Evolutionary conservation across 2,888 invertebrate genomes (phyloP), one percentile per base, ranked within the genome.

Genomic region (Diarsia dahlii): DNA sequence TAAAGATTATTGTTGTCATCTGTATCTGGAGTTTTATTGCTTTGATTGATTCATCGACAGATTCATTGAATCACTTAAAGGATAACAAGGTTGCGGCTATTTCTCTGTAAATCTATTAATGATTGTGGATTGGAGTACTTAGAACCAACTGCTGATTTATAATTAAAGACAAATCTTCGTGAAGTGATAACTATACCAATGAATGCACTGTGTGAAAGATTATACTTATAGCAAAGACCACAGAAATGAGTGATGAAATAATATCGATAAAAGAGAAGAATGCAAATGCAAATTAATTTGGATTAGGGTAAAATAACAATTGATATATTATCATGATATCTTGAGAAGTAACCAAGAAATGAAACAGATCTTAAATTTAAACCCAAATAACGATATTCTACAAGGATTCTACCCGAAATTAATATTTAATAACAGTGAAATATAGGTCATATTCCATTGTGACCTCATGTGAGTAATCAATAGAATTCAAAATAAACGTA

Each of bases 21-120:
- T 71, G 71, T 71, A 62, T 71, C 56, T 60, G 28, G 8, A 65
- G 34, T 71, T 75, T 62, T 48, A 65, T 58, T 34, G 46, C 3
- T 18, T 73, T 54, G 56, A 81, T 85, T 85, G 78, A 85, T 85
- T 85, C 85, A 84, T 73, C 71, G 83, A n/a, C 45, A 60, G 54
- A 82, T 64, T 81, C 67, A 65, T 58, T 12, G 77, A 50, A 50
- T 54, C 56, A 34, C 20, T 23, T 48, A 39, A 10, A 73, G 23
- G 50, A 12, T 20, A 18, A 28, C n/a, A 12, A 67, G 56, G 34
- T 13, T 56, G 12, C 28, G 13, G 23, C 12, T 34, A 15, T 23
- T 64, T 10, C 6, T 34, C 1, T 63, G 13, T 34, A n/a, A 39
- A 56, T 56, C 39, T 39, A n/a, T 63, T n/a, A 63, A 63, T 13